phyloP scores from a whole-genome alignment of 2,888 invertebrate genomes.

The Theretra japonica region DNA sequence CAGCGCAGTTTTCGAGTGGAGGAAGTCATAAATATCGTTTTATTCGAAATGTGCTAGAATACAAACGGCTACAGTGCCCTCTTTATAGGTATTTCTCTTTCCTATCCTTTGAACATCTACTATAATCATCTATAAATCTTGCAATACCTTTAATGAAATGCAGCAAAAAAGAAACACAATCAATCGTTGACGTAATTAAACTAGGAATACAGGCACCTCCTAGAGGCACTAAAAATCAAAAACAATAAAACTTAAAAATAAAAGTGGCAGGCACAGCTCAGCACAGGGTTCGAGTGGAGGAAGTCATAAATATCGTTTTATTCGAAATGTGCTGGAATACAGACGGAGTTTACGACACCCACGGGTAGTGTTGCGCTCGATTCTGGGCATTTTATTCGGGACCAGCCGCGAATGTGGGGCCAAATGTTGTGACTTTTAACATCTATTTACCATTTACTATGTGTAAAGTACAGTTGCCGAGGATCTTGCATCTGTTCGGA shows the following conservation, averaged over 20 bases:
- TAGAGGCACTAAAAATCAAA: conserved; percentile 9
- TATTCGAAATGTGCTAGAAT: no score
- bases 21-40: no score
- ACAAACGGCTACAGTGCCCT: no score
- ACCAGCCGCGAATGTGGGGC: conserved; percentile 35
- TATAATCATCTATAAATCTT: no score
- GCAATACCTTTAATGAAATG: background rate
- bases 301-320: conserved; percentile 74
- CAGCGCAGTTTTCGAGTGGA: no score
- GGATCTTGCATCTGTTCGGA: background rate
- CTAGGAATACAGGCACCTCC: background rate
- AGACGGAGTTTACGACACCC: conserved; percentile 66
- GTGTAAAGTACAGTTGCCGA: background rate
- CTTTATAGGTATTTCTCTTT: no score
- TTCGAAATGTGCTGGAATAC: conserved; percentile 67
- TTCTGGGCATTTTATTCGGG: conserved; percentile 62
- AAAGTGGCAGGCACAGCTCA: conserved; percentile 44
- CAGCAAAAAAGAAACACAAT: background rate
- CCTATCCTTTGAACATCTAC: no score
- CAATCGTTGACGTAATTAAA: background rate
- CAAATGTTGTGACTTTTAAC: conserved; percentile 29
- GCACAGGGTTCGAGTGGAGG: conserved; percentile 49
- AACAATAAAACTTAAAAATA: conserved; percentile 15
- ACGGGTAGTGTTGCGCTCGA: conserved; percentile 60
- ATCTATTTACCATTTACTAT: conserved; percentile 15